Conservation (phyloP, 2,797 vertebrate genomes). For the Hapalemur alaotrensis region DNA sequence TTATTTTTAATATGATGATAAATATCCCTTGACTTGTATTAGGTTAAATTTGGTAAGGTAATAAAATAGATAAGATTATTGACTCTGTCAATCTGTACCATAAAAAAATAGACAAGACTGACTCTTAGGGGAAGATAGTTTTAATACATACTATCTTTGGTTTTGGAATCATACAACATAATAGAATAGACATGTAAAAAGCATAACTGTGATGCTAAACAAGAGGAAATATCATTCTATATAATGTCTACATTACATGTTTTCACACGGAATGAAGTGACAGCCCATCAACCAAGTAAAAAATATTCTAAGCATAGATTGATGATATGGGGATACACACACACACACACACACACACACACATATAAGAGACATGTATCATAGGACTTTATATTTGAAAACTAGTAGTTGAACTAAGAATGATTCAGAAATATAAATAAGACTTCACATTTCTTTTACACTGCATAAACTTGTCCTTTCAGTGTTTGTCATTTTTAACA, state of each 20-base stretch:
- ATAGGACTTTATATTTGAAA: neutral
- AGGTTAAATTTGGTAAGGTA: neutral
- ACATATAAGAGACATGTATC: neutral
- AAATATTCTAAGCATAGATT: neutral
- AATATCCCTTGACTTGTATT: neutral
- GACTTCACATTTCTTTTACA: neutral
- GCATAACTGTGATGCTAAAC: neutral
- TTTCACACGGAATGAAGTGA: neutral
- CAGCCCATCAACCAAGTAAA: neutral
- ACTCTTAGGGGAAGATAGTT: neutral
- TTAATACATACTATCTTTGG: neutral
- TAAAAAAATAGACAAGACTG: neutral
- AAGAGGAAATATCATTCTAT: neutral
- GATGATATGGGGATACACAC: neutral
- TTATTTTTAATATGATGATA: constrained; percentile 34
- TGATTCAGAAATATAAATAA: neutral
- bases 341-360: neutral
- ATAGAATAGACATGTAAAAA: neutral
- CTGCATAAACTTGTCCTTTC: neutral
- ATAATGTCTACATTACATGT: neutral
- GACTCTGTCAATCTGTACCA: neutral
- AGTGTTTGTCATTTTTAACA: neutral
- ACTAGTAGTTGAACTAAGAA: neutral
- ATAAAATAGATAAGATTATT: neutral
- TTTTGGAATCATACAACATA: neutral